A percentile compares a stretch with the other conserved stretches of the same genome.
phyloP scores from a whole-genome alignment of 2,888 invertebrate genomes.

The Pterostichus madidus region DNA sequence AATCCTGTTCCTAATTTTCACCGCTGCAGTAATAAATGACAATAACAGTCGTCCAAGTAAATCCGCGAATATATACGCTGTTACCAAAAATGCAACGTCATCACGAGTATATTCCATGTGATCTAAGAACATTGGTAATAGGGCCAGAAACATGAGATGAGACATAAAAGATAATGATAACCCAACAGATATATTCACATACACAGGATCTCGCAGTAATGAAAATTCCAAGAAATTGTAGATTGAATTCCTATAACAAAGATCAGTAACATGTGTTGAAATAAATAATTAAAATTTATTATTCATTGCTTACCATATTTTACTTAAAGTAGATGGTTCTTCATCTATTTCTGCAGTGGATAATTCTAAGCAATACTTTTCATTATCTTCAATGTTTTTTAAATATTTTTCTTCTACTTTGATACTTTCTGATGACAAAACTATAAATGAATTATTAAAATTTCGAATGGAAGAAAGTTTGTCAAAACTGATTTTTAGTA shows the following conservation, averaged over 20 bases:
- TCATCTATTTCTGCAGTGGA: background rate
- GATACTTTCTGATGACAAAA: background rate
- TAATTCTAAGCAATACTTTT: background rate
- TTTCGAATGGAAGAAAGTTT: no score
- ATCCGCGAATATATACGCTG: conserved; percentile 85
- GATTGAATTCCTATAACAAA: conserved; percentile 77
- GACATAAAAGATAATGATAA: conserved; percentile 84
- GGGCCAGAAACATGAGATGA: conserved; percentile 85
- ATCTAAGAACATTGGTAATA: conserved; percentile 83
- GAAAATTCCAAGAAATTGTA: conserved; percentile 82
- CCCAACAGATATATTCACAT: conserved; percentile 85
- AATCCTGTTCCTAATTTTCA: conserved; percentile 82
- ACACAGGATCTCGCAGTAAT: conserved; percentile 82
- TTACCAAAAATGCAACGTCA: conserved; percentile 84
- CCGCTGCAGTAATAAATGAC: conserved; percentile 82
- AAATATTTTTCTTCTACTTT: background rate
- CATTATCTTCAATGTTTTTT: background rate
- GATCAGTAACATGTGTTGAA: background rate
- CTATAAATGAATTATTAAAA: background rate
- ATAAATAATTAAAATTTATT: background rate
- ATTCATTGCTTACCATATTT: background rate
- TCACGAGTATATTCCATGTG: conserved; percentile 80
- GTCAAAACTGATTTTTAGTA: no score
- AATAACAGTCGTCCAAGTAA: conserved; percentile 82
- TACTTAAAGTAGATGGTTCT: background rate